Evolutionary conservation across 1,140 invertebrate species (phyloP).

Genomic region (Venturia canescens): DNA sequence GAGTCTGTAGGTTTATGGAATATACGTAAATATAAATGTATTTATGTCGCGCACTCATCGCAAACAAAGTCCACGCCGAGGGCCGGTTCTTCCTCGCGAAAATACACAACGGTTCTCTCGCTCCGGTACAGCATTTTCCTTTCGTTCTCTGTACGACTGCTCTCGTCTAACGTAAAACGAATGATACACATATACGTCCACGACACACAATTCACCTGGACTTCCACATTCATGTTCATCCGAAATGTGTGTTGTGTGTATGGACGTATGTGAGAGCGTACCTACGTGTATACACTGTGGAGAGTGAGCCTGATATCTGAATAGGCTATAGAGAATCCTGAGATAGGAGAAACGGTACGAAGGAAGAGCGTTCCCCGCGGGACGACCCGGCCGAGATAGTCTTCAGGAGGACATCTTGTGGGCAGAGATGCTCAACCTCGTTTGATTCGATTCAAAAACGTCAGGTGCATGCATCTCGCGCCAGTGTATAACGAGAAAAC

Average conservation of each 20-base stretch:
- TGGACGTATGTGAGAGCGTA: slow-evolving; percentile 64
- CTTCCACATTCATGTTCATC: neutral
- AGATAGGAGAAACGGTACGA: slow-evolving; percentile 74
- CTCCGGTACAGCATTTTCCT: neutral
- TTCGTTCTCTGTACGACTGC: slow-evolving; percentile 23
- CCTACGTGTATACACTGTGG: slow-evolving; percentile 59
- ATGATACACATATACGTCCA: neutral
- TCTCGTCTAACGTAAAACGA: slow-evolving; percentile 21
- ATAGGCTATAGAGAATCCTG: slow-evolving; percentile 75
- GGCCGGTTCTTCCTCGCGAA: neutral
- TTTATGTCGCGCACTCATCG: neutral
- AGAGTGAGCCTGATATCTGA: slow-evolving; percentile 73
- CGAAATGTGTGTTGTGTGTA: slow-evolving; percentile 52
- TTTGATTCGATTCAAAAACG: slow-evolving; percentile 23
- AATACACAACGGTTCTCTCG: slow-evolving; percentile 10
- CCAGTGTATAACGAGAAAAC: neutral
- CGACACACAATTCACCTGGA: neutral
- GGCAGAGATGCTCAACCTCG: slow-evolving; percentile 67
- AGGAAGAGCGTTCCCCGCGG: slow-evolving; percentile 73
- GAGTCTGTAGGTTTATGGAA: neutral
- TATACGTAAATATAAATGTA: neutral
- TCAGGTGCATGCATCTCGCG: neutral
- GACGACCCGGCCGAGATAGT: slow-evolving; percentile 73
- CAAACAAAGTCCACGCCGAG: neutral
- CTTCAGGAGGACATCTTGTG: slow-evolving; percentile 74